phyloP scores from a whole-genome alignment of 2,888 invertebrate species.

The Polymixis flavicincta region DNA sequence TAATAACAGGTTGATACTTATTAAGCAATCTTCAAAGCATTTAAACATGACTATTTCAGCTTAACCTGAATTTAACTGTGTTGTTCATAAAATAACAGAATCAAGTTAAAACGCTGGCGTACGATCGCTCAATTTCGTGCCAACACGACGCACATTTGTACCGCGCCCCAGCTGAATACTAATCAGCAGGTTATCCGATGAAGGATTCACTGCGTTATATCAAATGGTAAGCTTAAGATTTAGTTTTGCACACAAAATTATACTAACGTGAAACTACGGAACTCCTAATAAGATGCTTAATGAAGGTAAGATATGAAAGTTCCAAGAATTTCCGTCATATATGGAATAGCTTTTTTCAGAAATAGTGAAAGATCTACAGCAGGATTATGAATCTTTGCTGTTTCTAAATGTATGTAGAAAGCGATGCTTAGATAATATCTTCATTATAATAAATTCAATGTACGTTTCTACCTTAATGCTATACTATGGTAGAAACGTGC shows the following conservation, averaged over 20 bases:
- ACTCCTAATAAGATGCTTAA: conserved; percentile 13
- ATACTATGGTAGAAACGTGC: background rate
- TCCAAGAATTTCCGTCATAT: too few relatives aligned
- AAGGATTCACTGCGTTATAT: conserved; percentile 30
- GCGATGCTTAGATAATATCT: background rate
- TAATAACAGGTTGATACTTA: background rate
- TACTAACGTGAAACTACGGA: background rate
- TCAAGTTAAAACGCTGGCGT: conserved; percentile 65
- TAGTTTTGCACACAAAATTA: conserved; percentile 13
- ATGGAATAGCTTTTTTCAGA: background rate
- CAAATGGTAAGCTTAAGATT: conserved; percentile 33
- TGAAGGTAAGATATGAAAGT: background rate
- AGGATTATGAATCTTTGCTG: background rate
- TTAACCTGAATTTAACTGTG: conserved; percentile 7
- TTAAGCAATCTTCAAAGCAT: background rate
- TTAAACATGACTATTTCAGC: background rate
- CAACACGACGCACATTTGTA: conserved; percentile 66
- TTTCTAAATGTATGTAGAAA: background rate
- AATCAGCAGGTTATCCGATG: conserved; percentile 29
- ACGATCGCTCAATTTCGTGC: conserved; percentile 72
- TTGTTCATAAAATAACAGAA: conserved; percentile 19
- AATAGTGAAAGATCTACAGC: background rate
- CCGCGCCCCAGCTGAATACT: conserved; percentile 51
- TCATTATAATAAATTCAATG: too few relatives aligned
- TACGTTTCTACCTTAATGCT: too few relatives aligned